Base-by-base conservation (phyloP, 2,797 vertebrate genomes). In the Pseudochirops cupreus region DNA sequence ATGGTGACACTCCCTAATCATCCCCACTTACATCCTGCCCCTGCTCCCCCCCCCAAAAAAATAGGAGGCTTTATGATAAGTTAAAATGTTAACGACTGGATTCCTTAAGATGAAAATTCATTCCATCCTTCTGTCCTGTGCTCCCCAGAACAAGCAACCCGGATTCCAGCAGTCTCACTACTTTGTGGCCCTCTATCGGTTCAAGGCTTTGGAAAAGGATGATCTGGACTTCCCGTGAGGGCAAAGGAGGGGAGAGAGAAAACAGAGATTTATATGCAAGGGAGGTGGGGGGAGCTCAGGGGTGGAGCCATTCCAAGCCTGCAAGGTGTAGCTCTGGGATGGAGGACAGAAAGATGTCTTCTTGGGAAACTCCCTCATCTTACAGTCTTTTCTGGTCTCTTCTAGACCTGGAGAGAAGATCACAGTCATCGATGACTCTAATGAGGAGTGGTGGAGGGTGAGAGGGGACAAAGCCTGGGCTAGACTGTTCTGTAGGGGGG, bases 391-490 rank as follows among this genome's bases (percentile, higher is more conserved):
- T 92, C 94, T 53, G 87, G 97, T n/a, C 93, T 97, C 67, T 96
- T 97, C 90, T 94, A 99, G 99, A 95, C 99, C 99, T 0, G 99
- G 99, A 67, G 99, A 99, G 98, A 99, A 99, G 97, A 99, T 99
- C 98, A 99, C 99, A 0, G 99, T 99, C 58, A 98, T 99, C 31
- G 99, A 99, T 93, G 99, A 99, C 98, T 99, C 99, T 98, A 99
- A 99, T 94, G 99, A 99, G 97, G 99, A 99, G 95, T 99, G 99
- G 99, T 99, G 99, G 99, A 98, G 99, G 98, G 99, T 99, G 98
- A 99, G 99, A 5, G 55, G 62, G 0, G 57, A 4, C 59, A 0
- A 28, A 52, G 18, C 56, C 74, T 33, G 14, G 31, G 91, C 46
- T 74, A n/a, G 87, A 53, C 14, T 26, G 50, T 53, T 33, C 13